Evolutionary conservation across 2,797 vertebrate genomes (phyloP), one percentile per base, ranked within the genome.

Genomic region (Melanotaenia nigrans): DNA sequence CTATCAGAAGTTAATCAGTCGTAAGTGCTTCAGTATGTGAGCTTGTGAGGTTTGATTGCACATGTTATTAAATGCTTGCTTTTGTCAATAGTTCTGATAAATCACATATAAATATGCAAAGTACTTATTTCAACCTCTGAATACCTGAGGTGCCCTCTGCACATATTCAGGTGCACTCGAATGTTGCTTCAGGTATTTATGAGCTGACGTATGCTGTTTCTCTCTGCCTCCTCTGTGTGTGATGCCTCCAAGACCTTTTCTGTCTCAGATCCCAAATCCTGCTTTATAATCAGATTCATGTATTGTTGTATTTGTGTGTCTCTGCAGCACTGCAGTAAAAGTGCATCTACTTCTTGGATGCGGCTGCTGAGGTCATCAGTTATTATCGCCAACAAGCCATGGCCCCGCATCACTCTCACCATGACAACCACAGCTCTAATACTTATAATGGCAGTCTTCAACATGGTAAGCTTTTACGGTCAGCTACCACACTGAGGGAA

Each of bases 401-500:
- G 96, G 96, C 96, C 95, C 0, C 93, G 96, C 57, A 95, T 96
- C 89, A 95, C 93, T 36, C 95, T 97, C 89, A 98, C 96, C 5
- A 84, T 97, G 86, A 93, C 95, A 88, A 96, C 95, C 68, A 97
- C 96, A 0, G 90, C 94, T 87, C 94, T 98, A 85, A 95, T 97
- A 85, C 87, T 98, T 65, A 94, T 89, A 80, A 97, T 97, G 96
- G 96, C 97, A 4, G 92, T 98, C 73, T 96, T 97, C 93, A 98
- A 98, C 90, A 97, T 97, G 96, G 97, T 98, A 94, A 94, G 95
- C 63, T 78, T 81, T 65, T 35, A 61, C 73, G 68, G 78, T 28
- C 24, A 65, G 51, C 33, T 64, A 42, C 42, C 71, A 42, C 14
- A 49, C 53, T 4, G 35, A 40, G 33, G 47, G 71, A 73, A 22